phyloP scores from a whole-genome alignment of 2,113 vertebrate genomes.

The Tichodroma muraria region DNA sequence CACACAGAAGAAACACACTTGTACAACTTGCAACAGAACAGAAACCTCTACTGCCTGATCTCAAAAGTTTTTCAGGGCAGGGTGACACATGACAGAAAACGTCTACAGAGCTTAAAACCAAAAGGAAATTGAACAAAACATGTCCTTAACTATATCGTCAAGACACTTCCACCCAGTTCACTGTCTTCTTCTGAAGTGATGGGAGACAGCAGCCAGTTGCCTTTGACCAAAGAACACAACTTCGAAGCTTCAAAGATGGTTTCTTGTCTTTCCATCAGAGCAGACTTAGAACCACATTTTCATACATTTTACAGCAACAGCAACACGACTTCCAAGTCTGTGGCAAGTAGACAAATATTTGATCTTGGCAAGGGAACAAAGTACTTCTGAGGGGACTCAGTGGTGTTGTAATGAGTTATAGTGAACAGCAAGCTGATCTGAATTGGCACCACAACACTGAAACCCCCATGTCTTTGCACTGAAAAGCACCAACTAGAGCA shows the following conservation, averaged over 20 bases:
- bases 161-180: not conserved
- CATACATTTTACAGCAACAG: not conserved
- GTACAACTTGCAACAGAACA: not conserved
- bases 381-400: not conserved
- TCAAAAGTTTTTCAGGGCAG: not conserved
- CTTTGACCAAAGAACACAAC: not conserved
- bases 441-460: not conserved
- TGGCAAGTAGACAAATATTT: not conserved
- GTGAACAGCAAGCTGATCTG: not conserved
- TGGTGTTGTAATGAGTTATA: not conserved
- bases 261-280: not conserved
- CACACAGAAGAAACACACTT: not conserved
- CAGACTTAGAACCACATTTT: not conserved
- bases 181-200: not conserved
- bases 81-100: not conserved
- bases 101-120: not conserved
- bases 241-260: not conserved
- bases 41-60: not conserved
- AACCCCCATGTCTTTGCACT: not conserved
- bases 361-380: not conserved
- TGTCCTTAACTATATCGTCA: not conserved
- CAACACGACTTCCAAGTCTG: not conserved
- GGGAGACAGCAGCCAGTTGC: not conserved
- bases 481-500: not conserved
- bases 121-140: not conserved